Conservation (phyloP, 2,113 vertebrate genomes). For the Clarias macrocephalus region DNA sequence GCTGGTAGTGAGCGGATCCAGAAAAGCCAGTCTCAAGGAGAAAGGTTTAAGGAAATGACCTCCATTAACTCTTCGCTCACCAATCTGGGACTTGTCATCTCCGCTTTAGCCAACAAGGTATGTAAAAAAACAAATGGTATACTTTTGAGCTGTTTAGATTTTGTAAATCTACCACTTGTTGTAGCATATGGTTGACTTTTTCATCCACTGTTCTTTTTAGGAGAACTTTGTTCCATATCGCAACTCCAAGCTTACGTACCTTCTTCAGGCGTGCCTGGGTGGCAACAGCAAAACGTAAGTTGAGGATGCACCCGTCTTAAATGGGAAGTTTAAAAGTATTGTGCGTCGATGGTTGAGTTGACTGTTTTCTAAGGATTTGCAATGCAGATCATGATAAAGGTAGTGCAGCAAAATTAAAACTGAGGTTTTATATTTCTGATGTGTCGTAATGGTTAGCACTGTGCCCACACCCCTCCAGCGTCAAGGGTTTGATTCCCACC, state of each 20-base stretch:
- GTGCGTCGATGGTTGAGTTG: neutral
- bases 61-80: slow-evolving; percentile 94
- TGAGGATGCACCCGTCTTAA: neutral
- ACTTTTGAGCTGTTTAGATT: neutral
- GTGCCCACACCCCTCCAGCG: too few relatives aligned
- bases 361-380: neutral
- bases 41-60: slow-evolving; percentile 90
- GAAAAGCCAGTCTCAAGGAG: slow-evolving; percentile 89
- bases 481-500: too few relatives aligned
- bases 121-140: neutral
- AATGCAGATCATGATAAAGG: neutral
- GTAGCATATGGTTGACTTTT: neutral
- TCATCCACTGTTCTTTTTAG: slow-evolving; percentile 59
- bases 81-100: slow-evolving; percentile 89
- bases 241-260: slow-evolving; percentile 96
- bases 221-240: slow-evolving; percentile 90
- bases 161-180: neutral
- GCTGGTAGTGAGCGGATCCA: slow-evolving; percentile 90
- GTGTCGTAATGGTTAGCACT: too few relatives aligned
- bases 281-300: slow-evolving; percentile 93
- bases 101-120: slow-evolving; percentile 84
- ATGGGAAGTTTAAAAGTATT: neutral
- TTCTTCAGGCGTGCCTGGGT: slow-evolving; percentile 89
- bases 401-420: neutral
- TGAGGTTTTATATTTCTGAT: too few relatives aligned